Percentiles rank a stretch among this genome's conserved stretches.
phyloP scores from a whole-genome alignment of 2,113 vertebrate species.

The Amphiprion ocellaris region DNA sequence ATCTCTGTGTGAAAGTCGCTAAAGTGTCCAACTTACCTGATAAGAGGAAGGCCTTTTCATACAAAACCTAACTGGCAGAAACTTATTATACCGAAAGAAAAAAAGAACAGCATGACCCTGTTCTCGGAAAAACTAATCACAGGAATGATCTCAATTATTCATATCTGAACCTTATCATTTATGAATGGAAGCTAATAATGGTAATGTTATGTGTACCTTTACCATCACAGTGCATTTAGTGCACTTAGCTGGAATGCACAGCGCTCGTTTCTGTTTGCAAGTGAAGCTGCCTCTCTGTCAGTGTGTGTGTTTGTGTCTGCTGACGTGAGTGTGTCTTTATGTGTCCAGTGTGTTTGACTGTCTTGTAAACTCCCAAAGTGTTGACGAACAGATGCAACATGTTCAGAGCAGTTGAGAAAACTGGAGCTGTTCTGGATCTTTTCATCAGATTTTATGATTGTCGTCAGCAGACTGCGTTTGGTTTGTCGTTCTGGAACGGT shows the following conservation, averaged over 20 bases:
- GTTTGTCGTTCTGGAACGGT: not conserved
- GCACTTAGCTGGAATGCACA: slow-evolving; percentile 17
- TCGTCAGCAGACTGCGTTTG: not conserved
- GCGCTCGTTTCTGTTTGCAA: not conserved
- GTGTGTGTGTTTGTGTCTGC: not conserved
- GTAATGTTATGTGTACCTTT: not conserved
- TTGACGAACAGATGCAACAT: not conserved
- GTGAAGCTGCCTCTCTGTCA: not conserved
- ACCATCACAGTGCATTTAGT: slow-evolving; percentile 18
- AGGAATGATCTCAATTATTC: slow-evolving; percentile 34
- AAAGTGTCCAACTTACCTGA: not conserved
- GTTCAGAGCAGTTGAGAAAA: slow-evolving; percentile 5
- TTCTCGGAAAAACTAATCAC: slow-evolving; percentile 11
- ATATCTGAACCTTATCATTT: slow-evolving; percentile 7
- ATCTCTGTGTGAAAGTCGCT: no score
- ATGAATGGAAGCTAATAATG: not conserved
- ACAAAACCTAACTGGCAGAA: not conserved
- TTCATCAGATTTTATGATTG: not conserved
- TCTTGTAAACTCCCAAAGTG: slow-evolving; percentile 10
- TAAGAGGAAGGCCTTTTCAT: not conserved
- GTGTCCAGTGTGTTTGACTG: slow-evolving; percentile 16
- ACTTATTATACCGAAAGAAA: not conserved
- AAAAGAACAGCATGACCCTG: not conserved
- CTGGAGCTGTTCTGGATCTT: not conserved
- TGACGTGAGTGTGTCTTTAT: not conserved